These are phyloP conservation scores for Parazoanthus darwini DNA, from an alignment of 92 coral and sea anemone species.

Conservation along the genomic window DNA sequence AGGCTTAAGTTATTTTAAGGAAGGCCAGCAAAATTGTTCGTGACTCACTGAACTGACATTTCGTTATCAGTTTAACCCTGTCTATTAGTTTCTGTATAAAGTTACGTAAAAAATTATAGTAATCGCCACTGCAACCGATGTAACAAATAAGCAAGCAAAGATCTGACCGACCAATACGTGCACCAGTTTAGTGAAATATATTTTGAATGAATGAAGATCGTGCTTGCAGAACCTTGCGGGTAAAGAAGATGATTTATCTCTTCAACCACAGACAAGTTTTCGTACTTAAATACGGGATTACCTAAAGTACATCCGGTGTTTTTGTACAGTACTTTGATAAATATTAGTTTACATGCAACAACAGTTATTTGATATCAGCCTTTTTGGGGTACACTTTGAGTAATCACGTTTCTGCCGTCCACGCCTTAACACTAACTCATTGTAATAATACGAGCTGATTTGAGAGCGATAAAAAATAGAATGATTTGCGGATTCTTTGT, in stretches of 20 bases:
- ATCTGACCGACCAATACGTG: not conserved
- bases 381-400: slow-evolving; percentile 21
- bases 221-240: slow-evolving; percentile 1
- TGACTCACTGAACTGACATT: slow-evolving; percentile 51
- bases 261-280: slow-evolving; percentile 33
- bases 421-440: not conserved
- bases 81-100: slow-evolving; percentile 70
- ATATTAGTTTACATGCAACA: slow-evolving; percentile 37
- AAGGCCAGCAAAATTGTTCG: slow-evolving; percentile 46
- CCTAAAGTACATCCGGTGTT: slow-evolving; percentile 43
- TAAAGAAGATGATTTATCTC: slow-evolving; percentile 16
- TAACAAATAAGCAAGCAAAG: not conserved
- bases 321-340: slow-evolving; percentile 43
- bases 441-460: not conserved
- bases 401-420: slow-evolving; percentile 30
- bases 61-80: slow-evolving; percentile 74
- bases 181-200: not conserved
- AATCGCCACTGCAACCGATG: slow-evolving; percentile 13
- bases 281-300: slow-evolving; percentile 40
- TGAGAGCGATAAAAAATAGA: not conserved
- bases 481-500: not conserved
- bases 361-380: slow-evolving; percentile 17
- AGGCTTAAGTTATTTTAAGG: slow-evolving; percentile 24
- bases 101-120: slow-evolving; percentile 57
- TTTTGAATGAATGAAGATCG: slow-evolving; percentile 15